Evolutionary conservation across 1,140 invertebrate species (phyloP), one percentile per base, ranked within the genome.

Genomic region (Zaprionus capensis): DNA sequence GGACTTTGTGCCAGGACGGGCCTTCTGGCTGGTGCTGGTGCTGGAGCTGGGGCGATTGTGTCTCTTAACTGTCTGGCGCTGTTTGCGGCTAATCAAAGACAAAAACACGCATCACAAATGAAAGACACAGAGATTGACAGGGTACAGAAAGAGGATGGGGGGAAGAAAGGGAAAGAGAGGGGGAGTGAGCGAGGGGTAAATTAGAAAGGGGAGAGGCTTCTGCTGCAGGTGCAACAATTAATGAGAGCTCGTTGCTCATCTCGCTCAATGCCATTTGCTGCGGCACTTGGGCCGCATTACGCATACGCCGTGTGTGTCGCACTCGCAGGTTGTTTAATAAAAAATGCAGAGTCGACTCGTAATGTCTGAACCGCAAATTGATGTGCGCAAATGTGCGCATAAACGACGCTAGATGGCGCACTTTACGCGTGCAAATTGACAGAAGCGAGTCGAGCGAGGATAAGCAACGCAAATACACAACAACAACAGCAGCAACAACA

Each of bases 311-410:
- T 34, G 66, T 86, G 72, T 64, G 80, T 26, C 57, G 81, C 53
- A 6, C 58, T 15, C 28, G 82, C 71, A 53, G 67, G 46, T 78
- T 86, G 46, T 80, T 86, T 81, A 73, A 90, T 90, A 88, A 88
- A 88, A 88, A 88, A 90, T 90, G 63, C 78, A 90, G 70, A 77
- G 81, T 70, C 80, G 41, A 44, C 41, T n/a, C 41, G 41, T 87
- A 87, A 86, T 86, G 83, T 82, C 80, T 82, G 83, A 80, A 80
- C 83, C 83, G 78, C 84, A 90, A 88, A 88, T 79, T 84, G 84
- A 84, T 88, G 85, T 84, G 71, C 74, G 76, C 81, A 81, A 88
- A 88, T 88, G 84, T 81, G 85, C 78, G 70, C 76, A 84, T 88
- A 90, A 88, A 90, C 81, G 85, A 84, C 81, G 72, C 84, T 88